These are phyloP conservation scores for Stegana nigrithorax DNA, from an alignment of 2,888 invertebrate species.

Conservation along the genomic window DNA sequence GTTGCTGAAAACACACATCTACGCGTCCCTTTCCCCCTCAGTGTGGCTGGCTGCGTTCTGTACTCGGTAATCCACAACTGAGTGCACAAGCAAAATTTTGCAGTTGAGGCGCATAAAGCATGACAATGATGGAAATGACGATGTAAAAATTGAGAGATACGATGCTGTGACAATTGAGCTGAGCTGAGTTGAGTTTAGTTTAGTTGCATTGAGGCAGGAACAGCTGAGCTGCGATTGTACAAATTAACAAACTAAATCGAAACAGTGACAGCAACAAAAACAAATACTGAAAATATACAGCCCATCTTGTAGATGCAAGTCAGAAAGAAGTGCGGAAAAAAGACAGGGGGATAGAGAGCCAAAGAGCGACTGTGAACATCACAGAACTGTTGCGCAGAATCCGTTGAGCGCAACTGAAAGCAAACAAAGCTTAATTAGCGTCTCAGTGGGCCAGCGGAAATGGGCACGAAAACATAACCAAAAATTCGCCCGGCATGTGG, in stretches of 20 bases:
- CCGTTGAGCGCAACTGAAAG: slow-evolving; percentile 12
- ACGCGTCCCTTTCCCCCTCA: too few species aligned
- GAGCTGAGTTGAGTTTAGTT: too few species aligned
- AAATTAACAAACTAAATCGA: too few species aligned
- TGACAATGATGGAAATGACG: slow-evolving; percentile 63
- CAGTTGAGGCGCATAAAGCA: slow-evolving; percentile 38
- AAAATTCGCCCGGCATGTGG: neutral
- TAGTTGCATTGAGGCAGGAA: slow-evolving; percentile 51
- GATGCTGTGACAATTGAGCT: slow-evolving; percentile 62
- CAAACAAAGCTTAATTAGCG: slow-evolving; percentile 58
- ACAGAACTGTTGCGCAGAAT: too few species aligned
- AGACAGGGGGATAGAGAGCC: too few species aligned
- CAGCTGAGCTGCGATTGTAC: too few species aligned
- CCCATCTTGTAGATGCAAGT: too few species aligned
- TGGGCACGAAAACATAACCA: slow-evolving; percentile 19
- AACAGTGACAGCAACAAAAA: neutral
- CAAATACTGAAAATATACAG: neutral
- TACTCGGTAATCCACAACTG: neutral
- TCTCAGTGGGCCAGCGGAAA: slow-evolving; percentile 29
- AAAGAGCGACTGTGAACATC: too few species aligned
- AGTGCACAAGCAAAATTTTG: neutral
- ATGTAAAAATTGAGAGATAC: slow-evolving; percentile 64
- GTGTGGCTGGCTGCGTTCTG: neutral
- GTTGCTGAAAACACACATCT: too few species aligned
- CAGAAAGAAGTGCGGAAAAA: too few species aligned